Evolutionary conservation across 2,113 vertebrate species (phyloP).

Genomic region (Macrotus californicus): DNA sequence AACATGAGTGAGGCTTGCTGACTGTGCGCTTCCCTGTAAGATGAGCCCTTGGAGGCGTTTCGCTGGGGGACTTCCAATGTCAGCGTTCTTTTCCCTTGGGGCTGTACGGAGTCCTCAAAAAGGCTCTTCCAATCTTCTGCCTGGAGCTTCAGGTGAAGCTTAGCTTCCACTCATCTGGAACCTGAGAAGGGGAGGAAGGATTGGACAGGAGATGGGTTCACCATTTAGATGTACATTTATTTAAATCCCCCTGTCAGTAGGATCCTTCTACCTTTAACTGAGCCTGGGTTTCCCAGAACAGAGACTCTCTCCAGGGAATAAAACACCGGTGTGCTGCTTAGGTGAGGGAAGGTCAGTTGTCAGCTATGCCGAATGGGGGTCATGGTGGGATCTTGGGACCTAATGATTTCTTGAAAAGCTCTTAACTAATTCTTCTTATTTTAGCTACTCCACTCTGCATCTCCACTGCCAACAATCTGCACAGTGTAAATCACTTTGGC

Average conservation of each 20-base stretch:
- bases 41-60: background rate
- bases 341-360: background rate
- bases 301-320: background rate
- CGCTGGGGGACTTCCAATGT: background rate
- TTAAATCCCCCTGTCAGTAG: background rate
- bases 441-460: background rate
- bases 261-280: background rate
- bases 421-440: background rate
- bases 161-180: background rate
- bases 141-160: background rate
- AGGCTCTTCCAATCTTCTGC: background rate
- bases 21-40: background rate
- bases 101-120: background rate
- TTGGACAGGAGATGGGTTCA: background rate
- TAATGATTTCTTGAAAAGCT: constrained; percentile 6
- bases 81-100: background rate
- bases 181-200: background rate
- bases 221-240: background rate
- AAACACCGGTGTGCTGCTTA: background rate
- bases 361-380: background rate
- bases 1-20: background rate
- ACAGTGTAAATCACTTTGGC: background rate
- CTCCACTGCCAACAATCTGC: background rate
- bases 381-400: background rate
- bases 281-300: background rate